Conservation (phyloP, 2,888 invertebrate genomes). For the Hyalella azteca region DNA sequence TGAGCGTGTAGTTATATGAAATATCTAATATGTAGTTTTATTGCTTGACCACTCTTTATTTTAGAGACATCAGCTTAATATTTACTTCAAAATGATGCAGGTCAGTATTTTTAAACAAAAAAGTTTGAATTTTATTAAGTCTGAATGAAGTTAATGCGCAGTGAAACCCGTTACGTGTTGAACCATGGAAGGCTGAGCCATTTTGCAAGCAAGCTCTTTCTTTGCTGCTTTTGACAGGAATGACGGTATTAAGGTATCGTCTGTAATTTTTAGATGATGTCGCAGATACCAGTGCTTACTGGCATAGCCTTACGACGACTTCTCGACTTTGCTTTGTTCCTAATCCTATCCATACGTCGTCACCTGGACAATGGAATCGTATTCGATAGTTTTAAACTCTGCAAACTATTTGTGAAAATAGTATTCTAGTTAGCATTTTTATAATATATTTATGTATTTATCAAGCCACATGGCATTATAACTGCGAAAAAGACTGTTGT, state of each 20-base stretch:
- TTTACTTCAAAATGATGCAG: conserved; percentile 25
- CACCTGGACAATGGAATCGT: too few species aligned
- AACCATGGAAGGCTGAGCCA: conserved; percentile 32
- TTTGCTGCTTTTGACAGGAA: not conserved
- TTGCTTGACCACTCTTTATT: conserved; percentile 11
- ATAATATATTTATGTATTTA: too few species aligned
- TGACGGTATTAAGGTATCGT: not conserved
- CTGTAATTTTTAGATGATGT: too few species aligned
- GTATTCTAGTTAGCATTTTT: too few species aligned
- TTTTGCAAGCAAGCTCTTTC: conserved; percentile 2
- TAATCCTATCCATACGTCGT: too few species aligned
- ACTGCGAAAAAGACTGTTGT: too few species aligned
- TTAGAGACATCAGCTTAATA: not conserved
- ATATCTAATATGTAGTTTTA: conserved; percentile 23
- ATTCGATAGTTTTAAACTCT: too few species aligned
- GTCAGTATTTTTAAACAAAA: not conserved
- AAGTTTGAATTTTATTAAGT: not conserved
- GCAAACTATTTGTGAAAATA: too few species aligned
- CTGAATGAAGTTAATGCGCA: not conserved
- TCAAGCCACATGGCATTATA: too few species aligned
- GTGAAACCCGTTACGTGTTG: conserved; percentile 18
- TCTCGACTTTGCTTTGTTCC: too few species aligned
- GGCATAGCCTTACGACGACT: too few species aligned
- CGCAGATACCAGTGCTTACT: too few species aligned
- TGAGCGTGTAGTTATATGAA: not conserved